Evolutionary conservation across 2,113 vertebrate genomes (phyloP).

Genomic region (Pampusana beccarii): DNA sequence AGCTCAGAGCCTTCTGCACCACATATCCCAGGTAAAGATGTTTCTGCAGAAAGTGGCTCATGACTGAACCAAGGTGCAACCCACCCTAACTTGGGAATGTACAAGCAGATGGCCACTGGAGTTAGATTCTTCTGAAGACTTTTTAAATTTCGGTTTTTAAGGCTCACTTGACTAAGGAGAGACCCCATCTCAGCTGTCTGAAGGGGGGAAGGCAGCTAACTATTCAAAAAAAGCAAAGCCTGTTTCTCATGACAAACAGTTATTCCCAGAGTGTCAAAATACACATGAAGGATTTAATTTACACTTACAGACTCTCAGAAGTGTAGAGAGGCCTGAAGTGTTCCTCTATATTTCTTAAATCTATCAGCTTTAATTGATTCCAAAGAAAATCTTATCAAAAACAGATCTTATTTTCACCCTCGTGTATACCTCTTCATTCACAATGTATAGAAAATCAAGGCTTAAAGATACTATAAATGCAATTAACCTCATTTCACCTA

Average conservation of each 20-base stretch:
- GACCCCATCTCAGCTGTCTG: neutral
- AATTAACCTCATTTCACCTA: neutral
- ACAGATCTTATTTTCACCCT: neutral
- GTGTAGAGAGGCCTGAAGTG: too few species aligned
- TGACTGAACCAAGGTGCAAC: neutral
- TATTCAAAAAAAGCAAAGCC: neutral
- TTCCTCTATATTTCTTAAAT: neutral
- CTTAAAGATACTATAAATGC: neutral
- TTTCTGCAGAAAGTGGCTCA: neutral
- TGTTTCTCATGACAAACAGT: neutral
- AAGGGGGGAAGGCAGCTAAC: neutral
- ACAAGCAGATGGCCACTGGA: neutral
- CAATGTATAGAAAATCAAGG: neutral
- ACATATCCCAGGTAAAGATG: neutral
- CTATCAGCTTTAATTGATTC: neutral
- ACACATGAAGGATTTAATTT: neutral
- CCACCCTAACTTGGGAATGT: neutral
- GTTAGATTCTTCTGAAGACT: neutral
- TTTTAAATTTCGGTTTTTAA: neutral
- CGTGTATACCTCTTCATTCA: neutral
- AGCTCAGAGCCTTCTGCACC: neutral
- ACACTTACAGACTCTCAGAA: neutral
- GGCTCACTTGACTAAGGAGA: neutral
- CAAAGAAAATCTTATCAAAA: neutral
- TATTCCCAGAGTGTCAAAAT: neutral